Conservation (phyloP, 2,797 vertebrate species). For the Labeo calbasu region DNA sequence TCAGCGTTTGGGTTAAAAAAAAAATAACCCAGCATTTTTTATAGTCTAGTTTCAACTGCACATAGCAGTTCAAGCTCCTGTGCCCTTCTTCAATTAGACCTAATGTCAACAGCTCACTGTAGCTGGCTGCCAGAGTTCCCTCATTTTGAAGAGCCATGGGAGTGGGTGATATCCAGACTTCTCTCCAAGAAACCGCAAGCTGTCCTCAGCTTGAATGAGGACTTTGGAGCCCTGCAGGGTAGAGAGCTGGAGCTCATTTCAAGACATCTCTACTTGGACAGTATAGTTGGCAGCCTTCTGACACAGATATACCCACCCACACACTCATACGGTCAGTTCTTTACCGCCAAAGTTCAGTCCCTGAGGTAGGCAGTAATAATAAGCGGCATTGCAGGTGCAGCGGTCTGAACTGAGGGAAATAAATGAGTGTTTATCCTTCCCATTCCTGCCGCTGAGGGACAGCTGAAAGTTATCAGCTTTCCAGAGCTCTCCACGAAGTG, state of each 20-base stretch:
- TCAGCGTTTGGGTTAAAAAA: too few species aligned
- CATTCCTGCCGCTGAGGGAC: conserved; percentile 5
- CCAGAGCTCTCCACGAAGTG: not conserved
- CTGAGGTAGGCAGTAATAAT: conserved; percentile 45
- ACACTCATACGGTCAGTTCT: conserved; percentile 38
- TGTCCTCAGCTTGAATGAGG: conserved; percentile 31
- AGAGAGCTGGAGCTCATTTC: conserved; percentile 37
- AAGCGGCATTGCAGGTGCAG: conserved; percentile 23
- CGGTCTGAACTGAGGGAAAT: conserved; percentile 30
- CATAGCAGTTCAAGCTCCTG: not conserved
- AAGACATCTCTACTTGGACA: conserved; percentile 30
- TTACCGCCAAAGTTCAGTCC: conserved; percentile 23
- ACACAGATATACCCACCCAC: conserved; percentile 40
- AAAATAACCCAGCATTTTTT: too few species aligned
- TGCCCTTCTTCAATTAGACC: conserved; percentile 26
- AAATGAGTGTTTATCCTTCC: conserved; percentile 43
- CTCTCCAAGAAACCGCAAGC: conserved; percentile 11
- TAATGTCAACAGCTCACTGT: conserved; percentile 18
- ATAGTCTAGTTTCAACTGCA: not conserved
- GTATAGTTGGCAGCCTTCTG: conserved; percentile 29
- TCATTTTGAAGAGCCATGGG: conserved; percentile 33
- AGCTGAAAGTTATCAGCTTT: conserved; percentile 17
- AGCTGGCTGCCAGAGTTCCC: conserved; percentile 24
- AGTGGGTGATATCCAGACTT: conserved; percentile 34
- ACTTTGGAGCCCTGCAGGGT: conserved; percentile 31